Conservation (phyloP, 2,888 invertebrate genomes). For the Dolichomitus sp. region DNA sequence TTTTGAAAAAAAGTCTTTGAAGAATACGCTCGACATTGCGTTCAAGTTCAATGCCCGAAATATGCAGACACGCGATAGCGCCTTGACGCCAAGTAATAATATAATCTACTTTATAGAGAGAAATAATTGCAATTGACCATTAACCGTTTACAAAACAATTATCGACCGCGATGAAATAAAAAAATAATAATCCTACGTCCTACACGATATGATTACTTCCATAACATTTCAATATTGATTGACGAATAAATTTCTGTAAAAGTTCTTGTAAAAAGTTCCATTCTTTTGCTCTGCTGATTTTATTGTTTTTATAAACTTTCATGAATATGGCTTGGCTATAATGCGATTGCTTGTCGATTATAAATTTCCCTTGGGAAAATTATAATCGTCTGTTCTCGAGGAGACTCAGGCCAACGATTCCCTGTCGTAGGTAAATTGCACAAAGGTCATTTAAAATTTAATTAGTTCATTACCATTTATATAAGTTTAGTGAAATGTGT, state of each 20-base stretch:
- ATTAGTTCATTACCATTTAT: slow-evolving; percentile 68
- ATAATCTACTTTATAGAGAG: neutral
- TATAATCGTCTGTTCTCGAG: no score
- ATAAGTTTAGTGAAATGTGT: slow-evolving; percentile 63
- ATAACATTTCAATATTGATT: neutral
- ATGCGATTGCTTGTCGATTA: neutral
- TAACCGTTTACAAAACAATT: neutral
- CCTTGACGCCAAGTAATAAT: neutral
- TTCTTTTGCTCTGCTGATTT: neutral
- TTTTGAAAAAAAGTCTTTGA: slow-evolving; percentile 49
- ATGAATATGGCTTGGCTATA: neutral
- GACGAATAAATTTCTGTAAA: neutral
- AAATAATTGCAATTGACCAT: neutral
- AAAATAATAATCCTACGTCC: no score
- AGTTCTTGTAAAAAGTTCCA: neutral
- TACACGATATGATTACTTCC: neutral
- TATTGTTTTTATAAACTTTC: neutral
- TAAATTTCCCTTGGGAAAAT: slow-evolving; percentile 2
- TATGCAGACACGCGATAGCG: slow-evolving; percentile 7
- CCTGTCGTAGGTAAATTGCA: slow-evolving; percentile 49
- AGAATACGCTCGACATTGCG: slow-evolving; percentile 39
- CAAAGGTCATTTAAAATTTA: slow-evolving; percentile 67
- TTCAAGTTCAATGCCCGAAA: slow-evolving; percentile 69
- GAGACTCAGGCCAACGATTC: neutral
- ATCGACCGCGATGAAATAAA: neutral